phyloP scores from a whole-genome alignment of 1,140 invertebrate genomes.

The Chelonus insularis region DNA sequence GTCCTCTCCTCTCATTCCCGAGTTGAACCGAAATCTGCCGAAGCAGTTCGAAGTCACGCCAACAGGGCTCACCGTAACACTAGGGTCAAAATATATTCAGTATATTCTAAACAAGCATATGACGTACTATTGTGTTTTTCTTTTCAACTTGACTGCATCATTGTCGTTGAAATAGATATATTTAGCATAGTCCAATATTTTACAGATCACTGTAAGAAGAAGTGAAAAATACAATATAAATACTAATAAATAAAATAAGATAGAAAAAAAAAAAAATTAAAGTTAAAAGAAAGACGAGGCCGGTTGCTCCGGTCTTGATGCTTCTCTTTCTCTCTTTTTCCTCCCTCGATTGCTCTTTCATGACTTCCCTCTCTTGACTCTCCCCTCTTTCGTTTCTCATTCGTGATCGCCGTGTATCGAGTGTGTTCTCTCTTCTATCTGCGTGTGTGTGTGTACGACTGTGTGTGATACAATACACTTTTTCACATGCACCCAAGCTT shows the following conservation, averaged over 20 bases:
- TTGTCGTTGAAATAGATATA: too few relatives aligned
- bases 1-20: not conserved
- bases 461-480: constrained; percentile 15
- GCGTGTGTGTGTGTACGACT: not conserved
- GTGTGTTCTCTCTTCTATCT: too few relatives aligned
- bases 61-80: constrained; percentile 31
- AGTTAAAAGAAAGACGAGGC: not conserved
- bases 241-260: too few relatives aligned
- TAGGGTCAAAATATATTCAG: constrained; percentile 53
- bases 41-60: constrained; percentile 28
- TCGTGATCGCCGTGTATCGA: too few relatives aligned
- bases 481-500: constrained; percentile 13
- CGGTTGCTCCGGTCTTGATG: constrained; percentile 31
- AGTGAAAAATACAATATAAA: too few relatives aligned
- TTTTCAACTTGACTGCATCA: constrained; percentile 8
- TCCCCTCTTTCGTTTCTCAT: not conserved
- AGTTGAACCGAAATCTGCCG: constrained; percentile 31
- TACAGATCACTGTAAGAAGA: too few relatives aligned
- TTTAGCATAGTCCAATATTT: too few relatives aligned
- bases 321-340: constrained; percentile 18
- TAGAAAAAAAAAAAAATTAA: not conserved
- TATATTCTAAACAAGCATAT: constrained; percentile 52
- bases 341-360: constrained; percentile 17
- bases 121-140: constrained; percentile 44
- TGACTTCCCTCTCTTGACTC: not conserved